These are phyloP conservation scores for Crocuta crocuta DNA, from an alignment of 2,113 vertebrate genomes.

Conservation along the genomic window DNA sequence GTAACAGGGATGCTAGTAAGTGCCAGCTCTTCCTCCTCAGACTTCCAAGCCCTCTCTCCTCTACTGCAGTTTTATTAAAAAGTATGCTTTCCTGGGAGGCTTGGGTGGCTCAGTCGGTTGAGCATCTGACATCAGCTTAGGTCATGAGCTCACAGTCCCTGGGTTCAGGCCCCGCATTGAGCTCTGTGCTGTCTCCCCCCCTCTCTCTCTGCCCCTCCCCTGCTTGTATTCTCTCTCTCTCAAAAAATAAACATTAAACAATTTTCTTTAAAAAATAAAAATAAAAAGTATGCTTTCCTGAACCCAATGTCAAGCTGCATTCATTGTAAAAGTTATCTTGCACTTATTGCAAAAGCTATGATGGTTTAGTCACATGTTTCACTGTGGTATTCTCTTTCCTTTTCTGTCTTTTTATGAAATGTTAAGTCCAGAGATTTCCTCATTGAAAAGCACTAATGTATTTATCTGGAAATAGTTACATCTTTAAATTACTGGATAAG, in stretches of 20 bases:
- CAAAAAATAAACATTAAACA: too few relatives aligned
- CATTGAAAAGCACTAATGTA: not conserved
- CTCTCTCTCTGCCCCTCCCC: too few relatives aligned
- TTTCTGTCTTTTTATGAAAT: not conserved
- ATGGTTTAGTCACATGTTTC: not conserved
- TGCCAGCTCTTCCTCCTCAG: not conserved
- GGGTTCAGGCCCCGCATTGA: too few relatives aligned
- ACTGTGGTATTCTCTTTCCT: not conserved
- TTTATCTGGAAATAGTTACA: slow-evolving; percentile 7
- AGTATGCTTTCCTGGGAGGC: not conserved
- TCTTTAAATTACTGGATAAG: not conserved
- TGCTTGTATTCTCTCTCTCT: too few relatives aligned
- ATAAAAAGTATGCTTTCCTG: not conserved
- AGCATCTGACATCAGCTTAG: too few relatives aligned
- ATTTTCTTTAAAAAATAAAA: not conserved
- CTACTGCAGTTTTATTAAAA: not conserved
- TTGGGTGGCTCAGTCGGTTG: too few relatives aligned
- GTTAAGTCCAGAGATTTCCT: slow-evolving; percentile 29
- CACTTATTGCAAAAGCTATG: not conserved
- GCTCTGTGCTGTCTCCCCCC: too few relatives aligned
- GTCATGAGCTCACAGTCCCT: too few relatives aligned
- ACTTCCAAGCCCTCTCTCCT: not conserved
- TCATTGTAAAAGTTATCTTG: slow-evolving; percentile 21
- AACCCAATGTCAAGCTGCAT: not conserved
- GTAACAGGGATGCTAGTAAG: rapidly evolving